Conservation (phyloP, 2,797 vertebrate genomes). For the Anguilla marmorata region DNA sequence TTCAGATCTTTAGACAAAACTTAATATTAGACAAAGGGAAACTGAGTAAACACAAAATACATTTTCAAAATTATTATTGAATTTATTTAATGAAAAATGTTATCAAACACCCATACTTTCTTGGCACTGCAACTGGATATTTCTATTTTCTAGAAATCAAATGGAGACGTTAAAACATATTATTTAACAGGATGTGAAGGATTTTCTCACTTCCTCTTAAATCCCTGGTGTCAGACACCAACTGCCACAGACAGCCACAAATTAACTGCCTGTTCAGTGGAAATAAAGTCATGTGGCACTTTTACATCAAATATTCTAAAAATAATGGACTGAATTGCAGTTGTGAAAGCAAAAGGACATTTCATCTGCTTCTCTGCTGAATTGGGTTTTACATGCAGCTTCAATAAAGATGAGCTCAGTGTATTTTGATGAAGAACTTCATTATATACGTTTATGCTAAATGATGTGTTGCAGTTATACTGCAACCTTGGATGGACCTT, state of each 20-base stretch:
- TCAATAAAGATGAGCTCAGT: not conserved
- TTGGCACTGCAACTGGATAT: not conserved
- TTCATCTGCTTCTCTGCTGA: not conserved
- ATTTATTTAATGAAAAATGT: no score
- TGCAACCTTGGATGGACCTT: not conserved
- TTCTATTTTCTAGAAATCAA: not conserved
- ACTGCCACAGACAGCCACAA: not conserved
- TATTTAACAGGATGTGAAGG: not conserved
- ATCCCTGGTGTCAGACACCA: not conserved
- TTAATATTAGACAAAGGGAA: no score
- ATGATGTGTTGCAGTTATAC: no score
- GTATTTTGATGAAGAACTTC: not conserved
- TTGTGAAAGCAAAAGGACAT: not conserved
- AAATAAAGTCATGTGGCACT: not conserved
- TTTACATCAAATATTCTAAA: not conserved
- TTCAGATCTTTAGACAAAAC: no score
- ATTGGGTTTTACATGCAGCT: not conserved
- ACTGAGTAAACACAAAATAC: no score
- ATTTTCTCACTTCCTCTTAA: not conserved
- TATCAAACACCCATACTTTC: no score
- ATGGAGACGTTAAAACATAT: not conserved
- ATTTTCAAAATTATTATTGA: no score
- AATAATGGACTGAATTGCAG: not conserved
- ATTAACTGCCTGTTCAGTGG: not conserved
- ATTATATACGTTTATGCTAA: no score